phyloP scores from a whole-genome alignment of 2,888 invertebrate species.

The Trissolcus brochymenae region DNA sequence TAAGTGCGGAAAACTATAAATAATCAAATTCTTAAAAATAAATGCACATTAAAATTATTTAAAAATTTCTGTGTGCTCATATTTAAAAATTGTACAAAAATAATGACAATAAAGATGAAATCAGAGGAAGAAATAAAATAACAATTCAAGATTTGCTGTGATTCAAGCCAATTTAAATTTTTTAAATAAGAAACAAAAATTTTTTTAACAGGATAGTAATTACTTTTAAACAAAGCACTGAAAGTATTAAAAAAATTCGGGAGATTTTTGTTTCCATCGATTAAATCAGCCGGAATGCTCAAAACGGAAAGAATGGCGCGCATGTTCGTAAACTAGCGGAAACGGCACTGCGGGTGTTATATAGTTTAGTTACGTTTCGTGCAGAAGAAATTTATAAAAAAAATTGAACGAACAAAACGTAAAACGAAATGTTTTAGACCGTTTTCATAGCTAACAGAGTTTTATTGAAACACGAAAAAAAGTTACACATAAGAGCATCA shows the following conservation, averaged over 20 bases:
- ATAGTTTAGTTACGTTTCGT: conserved; percentile 14
- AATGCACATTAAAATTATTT: too few species aligned
- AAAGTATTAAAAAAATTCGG: neutral
- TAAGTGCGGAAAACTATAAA: too few species aligned
- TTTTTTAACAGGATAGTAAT: too few species aligned
- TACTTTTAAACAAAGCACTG: neutral
- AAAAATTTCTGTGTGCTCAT: too few species aligned
- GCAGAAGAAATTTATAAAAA: conserved; percentile 15
- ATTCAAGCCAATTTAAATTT: too few species aligned
- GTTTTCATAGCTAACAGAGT: conserved; percentile 25
- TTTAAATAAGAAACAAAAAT: too few species aligned
- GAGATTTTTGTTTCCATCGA: neutral
- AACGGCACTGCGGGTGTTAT: neutral
- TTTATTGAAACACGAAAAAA: conserved; percentile 26
- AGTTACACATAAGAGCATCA: conserved; percentile 15
- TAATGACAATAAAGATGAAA: too few species aligned
- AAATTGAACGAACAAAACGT: neutral
- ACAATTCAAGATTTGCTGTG: too few species aligned
- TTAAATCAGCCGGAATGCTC: conserved; percentile 26
- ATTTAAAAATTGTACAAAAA: too few species aligned
- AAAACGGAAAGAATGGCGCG: conserved; percentile 9
- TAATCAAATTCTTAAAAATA: too few species aligned
- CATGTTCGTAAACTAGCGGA: conserved; percentile 36
- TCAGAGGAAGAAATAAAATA: too few species aligned
- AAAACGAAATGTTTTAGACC: neutral